phyloP scores from a whole-genome alignment of 2,797 vertebrate genomes.

The Eulemur rubriventer region DNA sequence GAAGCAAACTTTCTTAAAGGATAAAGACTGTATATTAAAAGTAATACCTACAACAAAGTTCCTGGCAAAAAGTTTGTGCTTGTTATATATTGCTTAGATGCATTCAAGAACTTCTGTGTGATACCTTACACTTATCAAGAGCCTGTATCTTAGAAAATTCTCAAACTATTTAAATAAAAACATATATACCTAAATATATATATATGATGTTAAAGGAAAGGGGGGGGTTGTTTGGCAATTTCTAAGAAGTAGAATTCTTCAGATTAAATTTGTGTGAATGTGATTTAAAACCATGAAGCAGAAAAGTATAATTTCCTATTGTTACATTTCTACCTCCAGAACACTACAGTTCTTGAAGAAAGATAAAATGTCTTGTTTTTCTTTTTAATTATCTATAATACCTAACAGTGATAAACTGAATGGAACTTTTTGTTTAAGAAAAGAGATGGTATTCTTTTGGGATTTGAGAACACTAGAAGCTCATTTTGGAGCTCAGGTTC shows the following conservation, averaged over 20 bases:
- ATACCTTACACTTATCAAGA: background rate
- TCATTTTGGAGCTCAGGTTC: background rate
- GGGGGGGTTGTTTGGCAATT: background rate
- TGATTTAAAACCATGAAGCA: slow-evolving; percentile 28
- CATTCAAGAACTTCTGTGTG: background rate
- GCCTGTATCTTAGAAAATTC: slow-evolving; percentile 20
- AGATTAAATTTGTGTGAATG: background rate
- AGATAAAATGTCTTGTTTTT: background rate
- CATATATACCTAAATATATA: background rate
- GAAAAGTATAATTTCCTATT: background rate
- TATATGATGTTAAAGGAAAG: slow-evolving; percentile 28
- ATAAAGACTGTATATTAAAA: background rate
- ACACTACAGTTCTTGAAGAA: background rate
- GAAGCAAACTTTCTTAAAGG: background rate
- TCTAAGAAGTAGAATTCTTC: slow-evolving; percentile 43
- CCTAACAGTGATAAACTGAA: slow-evolving; percentile 1
- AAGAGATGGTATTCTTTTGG: background rate
- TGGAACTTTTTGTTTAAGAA: slow-evolving; percentile 33
- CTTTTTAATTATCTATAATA: background rate
- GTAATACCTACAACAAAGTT: background rate
- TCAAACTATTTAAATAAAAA: slow-evolving; percentile 45
- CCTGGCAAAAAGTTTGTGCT: background rate
- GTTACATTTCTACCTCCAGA: background rate
- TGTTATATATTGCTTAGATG: slow-evolving; percentile 24
- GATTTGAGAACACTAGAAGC: slow-evolving; percentile 4